Conservation (phyloP, 2,113 vertebrate species). For the Mustela nigripes region DNA sequence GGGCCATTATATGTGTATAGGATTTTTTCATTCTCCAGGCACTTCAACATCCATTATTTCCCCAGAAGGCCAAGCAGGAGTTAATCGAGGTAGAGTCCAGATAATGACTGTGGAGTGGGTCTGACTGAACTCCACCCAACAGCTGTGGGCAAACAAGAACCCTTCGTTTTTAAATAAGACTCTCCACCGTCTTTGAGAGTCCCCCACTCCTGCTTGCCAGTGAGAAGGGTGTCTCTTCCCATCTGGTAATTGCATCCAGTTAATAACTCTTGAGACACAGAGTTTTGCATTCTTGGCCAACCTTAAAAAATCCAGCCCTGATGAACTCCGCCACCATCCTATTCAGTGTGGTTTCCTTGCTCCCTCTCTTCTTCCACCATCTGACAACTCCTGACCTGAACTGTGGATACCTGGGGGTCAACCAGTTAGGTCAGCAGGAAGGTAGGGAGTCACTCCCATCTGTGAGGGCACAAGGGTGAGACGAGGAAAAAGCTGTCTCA, state of each 20-base stretch:
- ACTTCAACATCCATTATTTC: background rate
- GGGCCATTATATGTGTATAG: background rate
- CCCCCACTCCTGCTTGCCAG: background rate
- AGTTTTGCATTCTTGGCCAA: background rate
- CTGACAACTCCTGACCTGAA: background rate
- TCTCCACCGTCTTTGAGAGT: background rate
- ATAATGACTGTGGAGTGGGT: too few species aligned
- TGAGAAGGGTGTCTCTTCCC: background rate
- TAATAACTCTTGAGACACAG: background rate
- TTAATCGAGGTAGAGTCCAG: background rate
- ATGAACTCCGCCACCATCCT: background rate
- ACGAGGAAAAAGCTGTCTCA: background rate
- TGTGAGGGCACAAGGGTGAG: too few species aligned
- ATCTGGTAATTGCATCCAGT: background rate
- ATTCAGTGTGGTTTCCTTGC: background rate
- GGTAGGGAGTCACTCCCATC: fast-evolving
- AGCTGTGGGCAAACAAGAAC: background rate
- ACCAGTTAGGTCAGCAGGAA: too few species aligned
- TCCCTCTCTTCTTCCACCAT: background rate
- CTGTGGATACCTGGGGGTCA: background rate
- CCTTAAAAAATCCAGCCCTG: background rate
- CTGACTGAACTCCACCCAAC: background rate
- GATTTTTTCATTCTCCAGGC: background rate
- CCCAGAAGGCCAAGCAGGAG: background rate
- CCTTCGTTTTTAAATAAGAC: background rate